Percentiles rank a stretch among this genome's conserved stretches.
Conservation (phyloP, 2,113 vertebrate species). For the Papio anubis region DNA sequence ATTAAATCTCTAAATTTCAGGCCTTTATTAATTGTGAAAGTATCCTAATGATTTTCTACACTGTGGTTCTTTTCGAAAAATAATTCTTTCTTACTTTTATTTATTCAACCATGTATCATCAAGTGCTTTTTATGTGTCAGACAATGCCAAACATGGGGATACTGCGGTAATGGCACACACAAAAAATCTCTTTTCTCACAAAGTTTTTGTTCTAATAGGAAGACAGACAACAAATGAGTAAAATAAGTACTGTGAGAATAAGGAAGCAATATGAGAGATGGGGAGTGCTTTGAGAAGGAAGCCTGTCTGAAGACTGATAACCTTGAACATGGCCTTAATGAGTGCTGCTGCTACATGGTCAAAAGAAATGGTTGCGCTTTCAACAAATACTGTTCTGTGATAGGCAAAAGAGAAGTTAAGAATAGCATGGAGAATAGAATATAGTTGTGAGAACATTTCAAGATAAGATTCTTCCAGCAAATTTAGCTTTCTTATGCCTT, state of each 20-base stretch:
- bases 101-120: neutral
- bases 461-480: neutral
- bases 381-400: neutral
- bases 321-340: neutral
- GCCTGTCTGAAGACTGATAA: neutral
- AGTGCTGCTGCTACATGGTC: neutral
- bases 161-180: neutral
- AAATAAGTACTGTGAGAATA: neutral
- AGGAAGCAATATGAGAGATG: neutral
- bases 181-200: neutral
- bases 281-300: neutral
- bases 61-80: neutral
- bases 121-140: neutral
- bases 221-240: neutral
- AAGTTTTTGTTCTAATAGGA: neutral
- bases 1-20: neutral
- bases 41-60: neutral
- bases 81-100: neutral
- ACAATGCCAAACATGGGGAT: neutral
- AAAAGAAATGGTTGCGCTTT: neutral
- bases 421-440: neutral
- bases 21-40: neutral
- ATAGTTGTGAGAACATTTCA: neutral
- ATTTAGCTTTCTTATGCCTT: neutral
- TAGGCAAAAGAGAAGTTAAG: neutral